Evolutionary conservation across 2,888 invertebrate genomes (phyloP).

Genomic region (Watsonalla cultraria): DNA sequence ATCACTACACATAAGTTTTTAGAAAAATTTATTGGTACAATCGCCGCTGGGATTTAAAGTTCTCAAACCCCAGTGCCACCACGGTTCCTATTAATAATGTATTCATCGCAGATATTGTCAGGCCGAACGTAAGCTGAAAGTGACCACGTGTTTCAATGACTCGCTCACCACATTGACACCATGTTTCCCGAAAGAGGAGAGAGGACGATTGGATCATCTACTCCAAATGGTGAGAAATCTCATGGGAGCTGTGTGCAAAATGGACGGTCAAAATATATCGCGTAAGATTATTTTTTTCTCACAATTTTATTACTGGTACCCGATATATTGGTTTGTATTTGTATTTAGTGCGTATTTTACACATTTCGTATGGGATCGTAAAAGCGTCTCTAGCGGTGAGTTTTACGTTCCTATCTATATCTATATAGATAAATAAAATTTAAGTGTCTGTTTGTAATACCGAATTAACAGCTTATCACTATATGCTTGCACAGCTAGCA

Average conservation of each 20-base stretch:
- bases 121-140: conserved; percentile 51
- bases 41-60: too few relatives aligned
- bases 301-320: not conserved
- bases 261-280: conserved; percentile 90
- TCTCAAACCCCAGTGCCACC: not conserved
- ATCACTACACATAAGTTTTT: too few relatives aligned
- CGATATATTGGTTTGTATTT: too few relatives aligned
- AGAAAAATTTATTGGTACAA: too few relatives aligned
- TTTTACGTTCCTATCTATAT: too few relatives aligned
- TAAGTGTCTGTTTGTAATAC: too few relatives aligned
- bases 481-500: not conserved
- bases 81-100: not conserved
- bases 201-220: conserved; percentile 78
- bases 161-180: conserved; percentile 43
- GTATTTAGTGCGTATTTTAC: too few relatives aligned
- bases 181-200: conserved; percentile 82
- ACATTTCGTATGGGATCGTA: too few relatives aligned
- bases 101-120: conserved; percentile 46
- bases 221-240: conserved; percentile 84
- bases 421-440: too few relatives aligned
- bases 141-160: conserved; percentile 51
- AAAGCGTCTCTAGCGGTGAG: too few relatives aligned
- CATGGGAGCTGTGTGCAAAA: conserved; percentile 85
- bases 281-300: conserved; percentile 67
- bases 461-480: too few relatives aligned